Evolutionary conservation across 2,888 invertebrate genomes (phyloP).

Genomic region (Halocaridina rubra): DNA sequence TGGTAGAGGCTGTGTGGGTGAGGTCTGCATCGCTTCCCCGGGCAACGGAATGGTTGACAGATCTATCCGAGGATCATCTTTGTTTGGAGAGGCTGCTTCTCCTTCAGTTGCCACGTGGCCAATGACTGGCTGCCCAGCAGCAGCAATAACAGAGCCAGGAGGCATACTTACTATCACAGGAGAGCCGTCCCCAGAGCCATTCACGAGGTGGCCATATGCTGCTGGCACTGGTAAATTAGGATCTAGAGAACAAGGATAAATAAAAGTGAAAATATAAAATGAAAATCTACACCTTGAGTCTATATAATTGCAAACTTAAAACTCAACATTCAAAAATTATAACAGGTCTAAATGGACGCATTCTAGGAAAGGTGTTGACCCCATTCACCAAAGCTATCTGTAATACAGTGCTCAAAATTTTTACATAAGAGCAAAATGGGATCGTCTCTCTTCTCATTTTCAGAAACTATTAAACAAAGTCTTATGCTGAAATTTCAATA

Average conservation of each 20-base stretch:
- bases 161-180: conserved; percentile 26
- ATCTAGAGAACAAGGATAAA: conserved; percentile 38
- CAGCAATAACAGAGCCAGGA: background rate
- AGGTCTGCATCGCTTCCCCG: conserved; percentile 38
- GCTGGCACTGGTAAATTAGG: conserved; percentile 55
- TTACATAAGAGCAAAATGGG: too few species aligned
- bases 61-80: conserved; percentile 44
- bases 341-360: too few species aligned
- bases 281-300: too few species aligned
- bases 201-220: conserved; percentile 34
- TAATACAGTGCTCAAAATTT: too few species aligned
- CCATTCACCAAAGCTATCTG: too few species aligned
- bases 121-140: background rate
- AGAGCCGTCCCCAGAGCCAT: conserved; percentile 36
- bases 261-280: too few species aligned
- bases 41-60: conserved; percentile 56
- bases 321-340: too few species aligned
- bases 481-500: too few species aligned
- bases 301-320: too few species aligned
- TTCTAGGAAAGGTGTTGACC: too few species aligned
- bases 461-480: too few species aligned
- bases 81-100: conserved; percentile 3
- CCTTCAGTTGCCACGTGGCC: conserved; percentile 11
- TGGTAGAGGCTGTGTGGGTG: conserved; percentile 36
- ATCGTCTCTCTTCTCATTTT: too few species aligned